phyloP scores from a whole-genome alignment of 1,140 invertebrate species.

The Drosophila rhopaloa region DNA sequence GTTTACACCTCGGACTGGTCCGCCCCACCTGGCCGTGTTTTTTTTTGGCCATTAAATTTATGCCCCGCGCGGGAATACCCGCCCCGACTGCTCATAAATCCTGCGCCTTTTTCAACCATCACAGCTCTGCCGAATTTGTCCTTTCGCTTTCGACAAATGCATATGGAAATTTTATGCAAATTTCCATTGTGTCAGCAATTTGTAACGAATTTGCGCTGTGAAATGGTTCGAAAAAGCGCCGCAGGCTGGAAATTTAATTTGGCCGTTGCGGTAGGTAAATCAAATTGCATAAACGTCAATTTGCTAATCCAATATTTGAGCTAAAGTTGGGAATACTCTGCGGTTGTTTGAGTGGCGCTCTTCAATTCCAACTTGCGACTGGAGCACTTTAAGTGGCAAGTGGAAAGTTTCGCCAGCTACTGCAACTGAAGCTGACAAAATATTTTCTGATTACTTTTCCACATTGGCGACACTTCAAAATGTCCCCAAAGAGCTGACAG shows the following conservation, averaged over 20 bases:
- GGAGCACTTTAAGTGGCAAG: conserved; percentile 50
- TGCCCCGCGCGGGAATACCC: conserved; percentile 40
- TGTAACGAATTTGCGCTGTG: conserved; percentile 73
- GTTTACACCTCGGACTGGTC: conserved; percentile 62
- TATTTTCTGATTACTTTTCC: conserved; percentile 80
- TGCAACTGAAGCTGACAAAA: conserved; percentile 71
- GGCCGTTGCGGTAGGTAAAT: conserved; percentile 62
- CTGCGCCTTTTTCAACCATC: conserved; percentile 21
- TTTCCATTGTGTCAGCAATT: conserved; percentile 74
- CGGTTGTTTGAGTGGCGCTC: conserved; percentile 36
- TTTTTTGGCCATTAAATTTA: conserved; percentile 46
- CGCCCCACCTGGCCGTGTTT: conserved; percentile 18
- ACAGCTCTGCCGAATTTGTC: conserved; percentile 50
- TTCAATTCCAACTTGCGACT: conserved; percentile 44
- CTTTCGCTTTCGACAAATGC: conserved; percentile 50
- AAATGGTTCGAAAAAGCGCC: conserved; percentile 66
- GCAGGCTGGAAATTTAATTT: conserved; percentile 66
- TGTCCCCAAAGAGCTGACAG: conserved; percentile 25
- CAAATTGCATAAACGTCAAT: conserved; percentile 82
- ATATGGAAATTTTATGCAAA: conserved; percentile 82
- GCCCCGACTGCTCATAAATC: conserved; percentile 58
- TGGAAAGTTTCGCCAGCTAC: conserved; percentile 28
- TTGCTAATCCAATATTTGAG: conserved; percentile 61
- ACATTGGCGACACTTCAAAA: conserved; percentile 67
- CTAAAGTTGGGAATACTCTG: conserved; percentile 9